Evolutionary conservation across 2,888 invertebrate genomes (phyloP).

Genomic region (Podabrus alpinus): DNA sequence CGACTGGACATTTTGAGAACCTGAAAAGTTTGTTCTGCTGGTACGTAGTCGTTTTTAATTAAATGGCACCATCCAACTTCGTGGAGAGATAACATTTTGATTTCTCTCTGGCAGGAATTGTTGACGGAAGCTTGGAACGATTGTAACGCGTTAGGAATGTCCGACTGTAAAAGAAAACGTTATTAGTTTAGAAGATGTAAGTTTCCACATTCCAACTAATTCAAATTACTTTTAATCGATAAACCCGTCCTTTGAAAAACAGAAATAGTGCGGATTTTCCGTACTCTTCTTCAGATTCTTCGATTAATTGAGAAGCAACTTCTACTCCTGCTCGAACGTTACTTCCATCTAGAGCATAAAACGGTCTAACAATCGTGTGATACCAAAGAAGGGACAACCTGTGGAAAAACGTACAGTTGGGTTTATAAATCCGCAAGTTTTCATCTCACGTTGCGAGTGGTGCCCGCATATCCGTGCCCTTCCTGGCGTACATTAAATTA

Average conservation of each 20-base stretch:
- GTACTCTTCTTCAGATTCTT: conserved; percentile 61
- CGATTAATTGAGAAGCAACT: conserved; percentile 59
- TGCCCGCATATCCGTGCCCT: conserved; percentile 68
- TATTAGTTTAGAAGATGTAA: not conserved
- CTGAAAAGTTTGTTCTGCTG: conserved; percentile 59
- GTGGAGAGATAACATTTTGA: conserved; percentile 62
- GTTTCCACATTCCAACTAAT: not conserved
- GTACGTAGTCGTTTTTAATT: conserved; percentile 63
- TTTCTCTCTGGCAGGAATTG: conserved; percentile 65
- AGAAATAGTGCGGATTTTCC: conserved; percentile 66
- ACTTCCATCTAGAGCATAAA: conserved; percentile 67
- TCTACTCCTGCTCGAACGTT: conserved; percentile 64
- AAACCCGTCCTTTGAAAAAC: conserved; percentile 67
- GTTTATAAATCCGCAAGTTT: conserved; percentile 7
- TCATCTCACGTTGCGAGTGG: conserved; percentile 65
- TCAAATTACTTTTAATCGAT: conserved; percentile 62
- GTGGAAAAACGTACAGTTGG: conserved; percentile 30
- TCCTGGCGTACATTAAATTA: conserved; percentile 64
- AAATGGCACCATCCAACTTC: conserved; percentile 72
- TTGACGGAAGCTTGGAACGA: conserved; percentile 63
- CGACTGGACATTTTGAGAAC: conserved; percentile 63
- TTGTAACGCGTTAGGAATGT: conserved; percentile 61
- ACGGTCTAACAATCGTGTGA: conserved; percentile 70
- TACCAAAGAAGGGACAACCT: conserved; percentile 68
- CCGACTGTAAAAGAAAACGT: conserved; percentile 57